Evolutionary conservation across 2,797 vertebrate genomes (phyloP).

Genomic region (Bovichtus variegatus): DNA sequence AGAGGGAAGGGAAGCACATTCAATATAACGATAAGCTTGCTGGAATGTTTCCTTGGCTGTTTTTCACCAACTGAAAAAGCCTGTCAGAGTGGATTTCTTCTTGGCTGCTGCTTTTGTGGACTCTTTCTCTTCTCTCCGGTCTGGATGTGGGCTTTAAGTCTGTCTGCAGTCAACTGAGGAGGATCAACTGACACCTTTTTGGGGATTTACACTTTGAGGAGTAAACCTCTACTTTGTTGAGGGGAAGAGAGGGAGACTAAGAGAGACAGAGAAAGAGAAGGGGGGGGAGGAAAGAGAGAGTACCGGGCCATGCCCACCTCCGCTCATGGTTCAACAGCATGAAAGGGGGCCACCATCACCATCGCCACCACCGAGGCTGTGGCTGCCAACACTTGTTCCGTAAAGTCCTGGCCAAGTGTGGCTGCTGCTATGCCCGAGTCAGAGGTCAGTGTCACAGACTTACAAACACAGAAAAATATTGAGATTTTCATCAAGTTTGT

Average conservation of each 20-base stretch:
- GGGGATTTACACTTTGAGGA: constrained; percentile 73
- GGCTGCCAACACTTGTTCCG: constrained; percentile 96
- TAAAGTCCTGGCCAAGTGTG: constrained; percentile 95
- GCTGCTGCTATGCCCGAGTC: constrained; percentile 93
- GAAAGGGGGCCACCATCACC: constrained; percentile 88
- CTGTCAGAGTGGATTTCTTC: constrained; percentile 65
- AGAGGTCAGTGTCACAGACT: constrained; percentile 89
- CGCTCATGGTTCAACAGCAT: constrained; percentile 87
- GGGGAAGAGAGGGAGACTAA: constrained; percentile 25
- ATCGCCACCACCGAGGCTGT: constrained; percentile 88
- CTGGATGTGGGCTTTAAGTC: constrained; percentile 69
- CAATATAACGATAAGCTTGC: constrained; percentile 63
- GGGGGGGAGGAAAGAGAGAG: constrained; percentile 26
- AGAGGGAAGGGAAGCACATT: constrained; percentile 47
- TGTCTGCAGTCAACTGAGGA: constrained; percentile 56
- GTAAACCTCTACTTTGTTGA: constrained; percentile 47
- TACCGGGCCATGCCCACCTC: constrained; percentile 84
- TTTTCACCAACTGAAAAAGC: constrained; percentile 45
- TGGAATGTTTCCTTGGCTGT: constrained; percentile 60
- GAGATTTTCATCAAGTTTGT: neutral
- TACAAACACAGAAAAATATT: neutral
- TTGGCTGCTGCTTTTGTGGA: constrained; percentile 56
- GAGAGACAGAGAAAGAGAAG: neutral
- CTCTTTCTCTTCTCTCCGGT: constrained; percentile 41
- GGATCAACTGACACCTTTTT: constrained; percentile 57